Percentiles rank a stretch among this genome's conserved stretches.
Evolutionary conservation across 2,113 vertebrate genomes (phyloP).

Genomic region (Sula dactylatra): DNA sequence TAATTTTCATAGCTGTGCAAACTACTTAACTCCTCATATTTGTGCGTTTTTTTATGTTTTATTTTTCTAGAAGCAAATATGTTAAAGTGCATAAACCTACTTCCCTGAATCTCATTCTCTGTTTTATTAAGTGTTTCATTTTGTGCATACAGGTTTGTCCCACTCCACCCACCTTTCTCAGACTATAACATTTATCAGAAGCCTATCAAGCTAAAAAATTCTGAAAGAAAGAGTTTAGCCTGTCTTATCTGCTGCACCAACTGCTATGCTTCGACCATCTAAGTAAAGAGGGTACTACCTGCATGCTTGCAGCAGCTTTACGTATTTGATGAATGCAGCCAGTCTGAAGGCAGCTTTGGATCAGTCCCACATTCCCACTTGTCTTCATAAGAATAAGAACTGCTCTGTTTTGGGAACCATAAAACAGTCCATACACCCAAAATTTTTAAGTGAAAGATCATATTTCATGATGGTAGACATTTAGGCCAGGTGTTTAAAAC

Average conservation of each 20-base stretch:
- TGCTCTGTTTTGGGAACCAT: background rate
- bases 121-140: constrained; percentile 42
- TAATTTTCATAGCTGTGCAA: background rate
- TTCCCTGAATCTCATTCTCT: background rate
- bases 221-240: background rate
- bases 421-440: background rate
- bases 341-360: background rate
- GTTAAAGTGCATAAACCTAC: background rate
- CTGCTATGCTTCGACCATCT: background rate
- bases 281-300: background rate
- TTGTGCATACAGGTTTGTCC: background rate
- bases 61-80: background rate
- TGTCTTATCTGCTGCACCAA: background rate
- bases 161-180: background rate
- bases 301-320: background rate
- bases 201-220: background rate
- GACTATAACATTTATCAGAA: background rate
- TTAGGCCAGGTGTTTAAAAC: background rate
- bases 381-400: background rate
- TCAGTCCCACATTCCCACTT: background rate
- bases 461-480: background rate
- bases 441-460: background rate
- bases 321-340: background rate
- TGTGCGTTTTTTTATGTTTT: background rate
- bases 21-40: background rate